Conservation (phyloP, 2,888 invertebrate species). For the Andrena camellia region DNA sequence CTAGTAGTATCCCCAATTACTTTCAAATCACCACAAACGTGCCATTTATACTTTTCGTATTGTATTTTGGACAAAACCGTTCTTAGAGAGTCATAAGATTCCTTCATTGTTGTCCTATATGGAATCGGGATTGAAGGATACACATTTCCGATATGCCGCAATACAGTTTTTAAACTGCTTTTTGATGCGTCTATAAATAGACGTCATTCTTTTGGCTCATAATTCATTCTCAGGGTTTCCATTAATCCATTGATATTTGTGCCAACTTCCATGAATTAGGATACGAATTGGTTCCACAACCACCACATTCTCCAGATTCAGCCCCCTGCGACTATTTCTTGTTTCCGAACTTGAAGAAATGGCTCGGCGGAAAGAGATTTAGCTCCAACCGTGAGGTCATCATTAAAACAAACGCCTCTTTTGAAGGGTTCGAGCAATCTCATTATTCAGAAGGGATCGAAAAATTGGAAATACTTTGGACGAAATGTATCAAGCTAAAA, state of each 20-base stretch:
- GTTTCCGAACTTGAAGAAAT: no score
- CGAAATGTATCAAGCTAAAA: no score
- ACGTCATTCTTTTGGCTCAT: slow-evolving; percentile 67
- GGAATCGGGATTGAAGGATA: neutral
- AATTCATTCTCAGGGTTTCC: slow-evolving; percentile 1
- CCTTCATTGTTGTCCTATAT: neutral
- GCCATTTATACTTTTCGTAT: neutral
- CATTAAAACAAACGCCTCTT: no score
- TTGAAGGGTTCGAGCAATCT: no score
- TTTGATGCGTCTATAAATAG: slow-evolving; percentile 75
- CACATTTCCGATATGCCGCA: slow-evolving; percentile 1
- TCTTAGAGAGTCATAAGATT: neutral
- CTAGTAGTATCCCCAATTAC: neutral
- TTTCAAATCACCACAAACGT: slow-evolving; percentile 6
- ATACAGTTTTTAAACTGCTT: slow-evolving; percentile 63
- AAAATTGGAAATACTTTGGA: no score
- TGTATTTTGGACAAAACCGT: neutral
- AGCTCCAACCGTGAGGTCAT: no score
- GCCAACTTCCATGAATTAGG: no score
- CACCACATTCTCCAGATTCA: no score
- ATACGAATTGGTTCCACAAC: no score
- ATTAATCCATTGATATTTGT: slow-evolving; percentile 44
- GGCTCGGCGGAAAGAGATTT: no score
- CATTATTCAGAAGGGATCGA: no score
- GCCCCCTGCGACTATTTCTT: no score